phyloP scores from a whole-genome alignment of 2,888 invertebrate species.

The Synergus umbraculus region DNA sequence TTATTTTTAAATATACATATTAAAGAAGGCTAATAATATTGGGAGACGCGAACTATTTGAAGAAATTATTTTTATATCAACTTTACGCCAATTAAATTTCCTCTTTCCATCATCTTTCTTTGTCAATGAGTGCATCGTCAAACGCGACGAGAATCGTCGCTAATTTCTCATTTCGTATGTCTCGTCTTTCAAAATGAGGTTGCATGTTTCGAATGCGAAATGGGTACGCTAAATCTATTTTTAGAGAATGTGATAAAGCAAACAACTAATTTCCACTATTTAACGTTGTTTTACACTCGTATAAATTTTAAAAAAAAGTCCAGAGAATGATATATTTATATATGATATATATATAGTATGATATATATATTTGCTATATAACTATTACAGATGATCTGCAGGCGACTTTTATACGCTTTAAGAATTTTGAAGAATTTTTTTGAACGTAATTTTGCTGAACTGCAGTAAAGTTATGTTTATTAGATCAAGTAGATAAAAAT shows the following conservation, averaged over 20 bases:
- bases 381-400: not conserved
- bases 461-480: not conserved
- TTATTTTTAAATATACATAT: too few relatives aligned
- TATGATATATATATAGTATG: too few relatives aligned
- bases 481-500: constrained; percentile 28
- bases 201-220: not conserved
- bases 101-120: not conserved
- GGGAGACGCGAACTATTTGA: too few relatives aligned
- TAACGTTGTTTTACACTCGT: constrained; percentile 8
- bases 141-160: not conserved
- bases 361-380: too few relatives aligned
- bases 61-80: too few relatives aligned
- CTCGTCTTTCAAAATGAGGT: not conserved
- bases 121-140: not conserved
- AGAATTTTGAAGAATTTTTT: too few relatives aligned
- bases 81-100: not conserved
- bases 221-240: constrained; percentile 1
- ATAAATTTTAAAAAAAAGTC: constrained; percentile 9
- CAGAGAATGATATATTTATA: not conserved
- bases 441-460: not conserved
- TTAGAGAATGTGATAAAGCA: not conserved
- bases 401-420: not conserved
- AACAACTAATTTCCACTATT: not conserved
- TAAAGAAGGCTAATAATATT: too few relatives aligned
- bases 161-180: not conserved